These are phyloP conservation scores for Apodemia zela DNA, from an alignment of 2,888 invertebrate genomes.

Conservation along the genomic window DNA sequence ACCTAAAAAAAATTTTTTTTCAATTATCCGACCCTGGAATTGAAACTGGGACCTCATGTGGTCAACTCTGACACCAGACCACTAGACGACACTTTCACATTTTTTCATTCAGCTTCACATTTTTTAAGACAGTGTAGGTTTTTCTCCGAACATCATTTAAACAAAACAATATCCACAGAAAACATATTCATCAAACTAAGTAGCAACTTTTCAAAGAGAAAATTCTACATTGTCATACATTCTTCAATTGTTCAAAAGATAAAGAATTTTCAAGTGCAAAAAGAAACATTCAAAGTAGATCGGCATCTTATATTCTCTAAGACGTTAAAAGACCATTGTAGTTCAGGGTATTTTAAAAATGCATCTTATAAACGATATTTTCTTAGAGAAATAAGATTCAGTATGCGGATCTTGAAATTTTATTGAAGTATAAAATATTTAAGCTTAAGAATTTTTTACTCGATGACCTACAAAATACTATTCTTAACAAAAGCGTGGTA, in stretches of 20 bases:
- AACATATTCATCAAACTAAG: constrained; percentile 4
- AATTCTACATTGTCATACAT: constrained; percentile 6
- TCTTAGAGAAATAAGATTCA: constrained; percentile 14
- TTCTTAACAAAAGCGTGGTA: not conserved
- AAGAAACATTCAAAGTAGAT: constrained; percentile 9
- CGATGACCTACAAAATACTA: not conserved
- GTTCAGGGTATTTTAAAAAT: constrained; percentile 12
- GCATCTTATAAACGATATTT: constrained; percentile 15
- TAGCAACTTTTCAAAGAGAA: not conserved
- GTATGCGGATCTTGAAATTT: constrained; percentile 6
- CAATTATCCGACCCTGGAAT: no score
- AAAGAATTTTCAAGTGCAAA: constrained; percentile 10
- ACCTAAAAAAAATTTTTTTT: no score
- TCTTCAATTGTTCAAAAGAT: constrained; percentile 10
- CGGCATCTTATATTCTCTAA: constrained; percentile 14
- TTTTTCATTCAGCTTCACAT: no score
- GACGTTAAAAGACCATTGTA: constrained; percentile 15
- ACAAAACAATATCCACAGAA: not conserved
- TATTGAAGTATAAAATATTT: constrained; percentile 12
- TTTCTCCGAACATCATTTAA: not conserved
- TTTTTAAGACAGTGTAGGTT: no score
- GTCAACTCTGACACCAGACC: no score
- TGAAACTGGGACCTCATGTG: no score
- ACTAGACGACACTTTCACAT: no score
- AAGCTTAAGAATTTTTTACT: not conserved